Evolutionary conservation across 2,888 invertebrate genomes (phyloP), one percentile per base, ranked within the genome.

Genomic region (Rhamphomyia laevipes): DNA sequence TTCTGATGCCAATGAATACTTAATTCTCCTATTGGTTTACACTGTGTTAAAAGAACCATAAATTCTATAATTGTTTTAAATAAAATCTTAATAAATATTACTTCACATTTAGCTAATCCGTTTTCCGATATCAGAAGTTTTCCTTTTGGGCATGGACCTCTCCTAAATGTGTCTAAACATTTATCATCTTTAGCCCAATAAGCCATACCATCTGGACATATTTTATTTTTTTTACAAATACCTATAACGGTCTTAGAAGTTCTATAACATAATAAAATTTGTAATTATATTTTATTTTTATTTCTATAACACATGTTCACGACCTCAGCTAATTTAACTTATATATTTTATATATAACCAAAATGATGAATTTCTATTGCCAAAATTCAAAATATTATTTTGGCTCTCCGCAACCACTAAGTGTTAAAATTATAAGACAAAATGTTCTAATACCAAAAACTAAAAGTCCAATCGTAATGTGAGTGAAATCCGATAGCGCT

Each of bases 151-250:
- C 89, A 89, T 0, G 88, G 88, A 0, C 89, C 89, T 63, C 78
- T 79, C 2, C 79, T 81, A 49, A 80, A 73, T 52, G 76, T 73
- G 53, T 78, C 76, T 70, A 88, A 86, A 66, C 90, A 90, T 56
- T 80, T 79, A 30, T 78, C 80, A 56, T 84, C 84, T 46, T 76
- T 75, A 0, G 89, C 86, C 87, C 87, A 89, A 66, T 78, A 86
- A 43, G 86, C 65, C 67, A 84, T 76, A 46, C 75, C 74, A 48
- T 78, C 77, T 0, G 75, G 70, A 57, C 88, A 89, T 10, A 73
- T 68, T 60, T 78, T 77, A 1, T 82, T 77, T 42, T 77, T 74
- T 59, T 79, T 77, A 64, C 89, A 89, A 59, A 76, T 77, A 42
- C 88, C 89, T 76, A 4, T 7, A 27, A 27, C 7, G 9, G 21